These are phyloP conservation scores for Hirtodrosophila cameraria DNA, from an alignment of 2,888 invertebrate species.

Conservation along the genomic window DNA sequence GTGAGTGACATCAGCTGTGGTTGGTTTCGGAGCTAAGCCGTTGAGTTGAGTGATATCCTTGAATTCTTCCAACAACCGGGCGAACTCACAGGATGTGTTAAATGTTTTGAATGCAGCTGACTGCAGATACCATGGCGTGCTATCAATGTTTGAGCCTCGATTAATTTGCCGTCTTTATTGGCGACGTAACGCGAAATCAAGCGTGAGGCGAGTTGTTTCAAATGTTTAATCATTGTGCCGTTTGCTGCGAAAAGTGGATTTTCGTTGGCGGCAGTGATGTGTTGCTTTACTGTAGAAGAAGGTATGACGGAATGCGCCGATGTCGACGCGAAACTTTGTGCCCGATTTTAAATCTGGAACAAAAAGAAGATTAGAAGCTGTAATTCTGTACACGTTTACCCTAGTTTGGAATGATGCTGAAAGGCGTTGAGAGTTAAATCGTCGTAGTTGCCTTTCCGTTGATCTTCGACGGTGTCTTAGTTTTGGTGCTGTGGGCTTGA, in stretches of 20 bases:
- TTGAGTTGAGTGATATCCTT: neutral
- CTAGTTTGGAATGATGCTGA: neutral
- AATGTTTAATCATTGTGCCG: neutral
- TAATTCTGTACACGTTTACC: no score
- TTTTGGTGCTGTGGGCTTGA: neutral
- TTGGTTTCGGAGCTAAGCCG: neutral
- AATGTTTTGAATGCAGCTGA: neutral
- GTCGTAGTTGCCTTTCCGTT: slow-evolving; percentile 1
- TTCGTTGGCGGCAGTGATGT: neutral
- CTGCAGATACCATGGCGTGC: neutral
- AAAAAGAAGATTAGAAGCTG: no score
- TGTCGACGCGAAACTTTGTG: neutral
- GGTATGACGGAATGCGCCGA: neutral
- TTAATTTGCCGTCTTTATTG: neutral
- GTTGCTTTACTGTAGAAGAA: no score
- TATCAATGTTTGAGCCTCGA: slow-evolving; percentile 2
- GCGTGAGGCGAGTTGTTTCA: neutral
- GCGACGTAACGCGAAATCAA: neutral
- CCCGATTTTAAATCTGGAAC: neutral
- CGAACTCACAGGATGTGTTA: neutral
- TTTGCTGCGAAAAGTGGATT: slow-evolving; percentile 1
- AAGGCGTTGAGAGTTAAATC: no score
- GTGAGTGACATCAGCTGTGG: neutral
- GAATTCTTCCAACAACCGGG: neutral
- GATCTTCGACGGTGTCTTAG: neutral